Conservation (phyloP, 1,140 invertebrate genomes). For the Drosophila busckii region DNA sequence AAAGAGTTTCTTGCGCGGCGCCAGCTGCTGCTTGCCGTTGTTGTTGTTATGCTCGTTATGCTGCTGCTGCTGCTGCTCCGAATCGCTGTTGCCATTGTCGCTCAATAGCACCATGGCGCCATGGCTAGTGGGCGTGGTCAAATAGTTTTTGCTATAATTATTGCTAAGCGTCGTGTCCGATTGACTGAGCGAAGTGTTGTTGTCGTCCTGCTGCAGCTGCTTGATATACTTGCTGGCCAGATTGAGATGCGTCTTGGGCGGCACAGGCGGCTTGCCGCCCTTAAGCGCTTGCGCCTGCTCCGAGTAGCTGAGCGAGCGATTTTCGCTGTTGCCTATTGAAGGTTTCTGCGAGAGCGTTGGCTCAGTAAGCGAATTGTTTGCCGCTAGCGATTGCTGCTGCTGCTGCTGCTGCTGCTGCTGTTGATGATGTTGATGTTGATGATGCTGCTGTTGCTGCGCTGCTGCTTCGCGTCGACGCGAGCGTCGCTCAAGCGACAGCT, state of each 20-base stretch:
- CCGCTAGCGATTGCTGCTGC: background rate
- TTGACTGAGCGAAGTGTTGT: conserved; percentile 71
- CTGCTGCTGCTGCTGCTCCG: conserved; percentile 57
- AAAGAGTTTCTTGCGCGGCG: conserved; percentile 81
- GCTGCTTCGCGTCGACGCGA: conserved; percentile 82
- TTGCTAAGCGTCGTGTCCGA: conserved; percentile 77
- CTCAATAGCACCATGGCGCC: conserved; percentile 28
- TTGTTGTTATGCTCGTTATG: conserved; percentile 67
- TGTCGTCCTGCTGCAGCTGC: conserved; percentile 67
- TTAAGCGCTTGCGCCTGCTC: conserved; percentile 37
- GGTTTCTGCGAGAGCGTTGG: conserved; percentile 84
- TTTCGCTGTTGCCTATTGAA: conserved; percentile 74
- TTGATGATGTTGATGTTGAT: too few species aligned
- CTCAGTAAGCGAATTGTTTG: conserved; percentile 87
- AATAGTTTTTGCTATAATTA: conserved; percentile 61
- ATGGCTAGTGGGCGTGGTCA: conserved; percentile 17
- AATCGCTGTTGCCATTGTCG: conserved; percentile 72
- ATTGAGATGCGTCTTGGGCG: conserved; percentile 62
- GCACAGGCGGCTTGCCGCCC: conserved; percentile 51
- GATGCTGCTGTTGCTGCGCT: conserved; percentile 60
- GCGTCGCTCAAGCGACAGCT: conserved; percentile 82
- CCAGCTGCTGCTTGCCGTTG: conserved; percentile 14
- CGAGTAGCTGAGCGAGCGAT: conserved; percentile 64
- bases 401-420: conserved; percentile 49
- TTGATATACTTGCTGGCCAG: conserved; percentile 67